Percentiles rank a stretch among this genome's conserved stretches.
Conservation (phyloP, 1,140 invertebrate genomes). For the Ditylenchus dipsaci region DNA sequence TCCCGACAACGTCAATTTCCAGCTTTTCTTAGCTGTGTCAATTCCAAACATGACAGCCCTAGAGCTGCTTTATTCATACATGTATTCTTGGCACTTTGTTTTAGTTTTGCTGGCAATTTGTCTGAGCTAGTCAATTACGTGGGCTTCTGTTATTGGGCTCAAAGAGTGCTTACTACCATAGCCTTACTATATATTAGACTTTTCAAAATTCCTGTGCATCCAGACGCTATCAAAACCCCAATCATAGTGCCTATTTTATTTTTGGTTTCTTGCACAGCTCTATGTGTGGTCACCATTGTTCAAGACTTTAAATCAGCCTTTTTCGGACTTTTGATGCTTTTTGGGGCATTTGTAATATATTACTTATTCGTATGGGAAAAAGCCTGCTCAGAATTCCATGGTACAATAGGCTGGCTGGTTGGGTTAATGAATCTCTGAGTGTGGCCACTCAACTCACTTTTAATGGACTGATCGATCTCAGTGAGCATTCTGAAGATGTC, state of each 20-base stretch:
- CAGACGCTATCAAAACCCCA: constrained; percentile 29
- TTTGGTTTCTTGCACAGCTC: constrained; percentile 15
- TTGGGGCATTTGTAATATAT: not conserved
- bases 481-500: not conserved
- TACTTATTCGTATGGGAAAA: not conserved
- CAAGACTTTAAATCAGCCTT: not conserved
- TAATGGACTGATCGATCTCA: not conserved
- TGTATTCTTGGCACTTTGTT: constrained; percentile 22
- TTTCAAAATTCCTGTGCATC: constrained; percentile 28
- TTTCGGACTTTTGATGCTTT: not conserved
- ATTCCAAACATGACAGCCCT: constrained; percentile 34
- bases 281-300: constrained; percentile 8
- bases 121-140: constrained; percentile 28
- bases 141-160: constrained; percentile 24
- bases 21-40: constrained; percentile 39
- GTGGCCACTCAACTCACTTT: not conserved
- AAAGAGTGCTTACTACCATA: constrained; percentile 31
- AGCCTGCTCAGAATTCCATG: not conserved
- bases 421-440: not conserved
- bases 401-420: not conserved
- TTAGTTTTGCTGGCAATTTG: constrained; percentile 28
- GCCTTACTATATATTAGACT: constrained; percentile 39
- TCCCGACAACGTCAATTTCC: constrained; percentile 49
- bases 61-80: constrained; percentile 37
- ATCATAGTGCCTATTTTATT: constrained; percentile 30